These are phyloP conservation scores for Ibidorhyncha struthersii DNA, from an alignment of 2,113 vertebrate species.

Conservation along the genomic window DNA sequence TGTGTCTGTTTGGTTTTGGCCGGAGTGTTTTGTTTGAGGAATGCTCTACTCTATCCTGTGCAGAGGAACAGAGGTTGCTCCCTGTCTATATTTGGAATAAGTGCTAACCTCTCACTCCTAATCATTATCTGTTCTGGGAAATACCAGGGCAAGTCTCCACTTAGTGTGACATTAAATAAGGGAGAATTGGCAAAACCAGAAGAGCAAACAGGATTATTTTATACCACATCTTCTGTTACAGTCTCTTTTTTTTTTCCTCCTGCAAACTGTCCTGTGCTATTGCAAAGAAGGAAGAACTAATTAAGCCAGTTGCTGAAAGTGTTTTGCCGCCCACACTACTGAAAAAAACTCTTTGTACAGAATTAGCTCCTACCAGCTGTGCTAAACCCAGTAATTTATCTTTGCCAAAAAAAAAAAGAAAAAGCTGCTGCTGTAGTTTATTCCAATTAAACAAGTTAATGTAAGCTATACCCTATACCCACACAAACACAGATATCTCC, in stretches of 20 bases:
- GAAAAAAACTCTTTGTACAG: constrained; percentile 39
- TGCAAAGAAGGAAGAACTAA: constrained; percentile 27
- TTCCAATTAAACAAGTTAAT: constrained; percentile 36
- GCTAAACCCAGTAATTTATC: constrained; percentile 42
- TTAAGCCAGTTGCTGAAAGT: constrained; percentile 57
- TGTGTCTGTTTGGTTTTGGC: not conserved
- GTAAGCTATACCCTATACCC: not conserved
- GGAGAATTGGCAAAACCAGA: not conserved
- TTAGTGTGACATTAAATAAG: not conserved
- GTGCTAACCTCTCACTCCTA: not conserved
- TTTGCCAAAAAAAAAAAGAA: not conserved
- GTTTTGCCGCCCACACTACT: constrained; percentile 49
- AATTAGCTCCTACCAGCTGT: constrained; percentile 55
- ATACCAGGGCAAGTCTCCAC: not conserved
- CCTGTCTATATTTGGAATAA: not conserved
- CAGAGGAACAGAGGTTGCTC: not conserved
- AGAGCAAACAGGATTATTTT: not conserved
- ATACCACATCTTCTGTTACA: not conserved
- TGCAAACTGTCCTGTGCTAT: not conserved
- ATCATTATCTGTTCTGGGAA: not conserved
- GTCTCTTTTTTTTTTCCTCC: not conserved
- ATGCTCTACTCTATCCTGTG: not conserved
- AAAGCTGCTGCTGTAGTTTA: constrained; percentile 14
- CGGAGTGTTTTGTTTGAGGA: not conserved
- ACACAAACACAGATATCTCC: not conserved